Base-by-base conservation (phyloP, 1,140 invertebrate genomes). In the Stegodyphus dumicola region DNA sequence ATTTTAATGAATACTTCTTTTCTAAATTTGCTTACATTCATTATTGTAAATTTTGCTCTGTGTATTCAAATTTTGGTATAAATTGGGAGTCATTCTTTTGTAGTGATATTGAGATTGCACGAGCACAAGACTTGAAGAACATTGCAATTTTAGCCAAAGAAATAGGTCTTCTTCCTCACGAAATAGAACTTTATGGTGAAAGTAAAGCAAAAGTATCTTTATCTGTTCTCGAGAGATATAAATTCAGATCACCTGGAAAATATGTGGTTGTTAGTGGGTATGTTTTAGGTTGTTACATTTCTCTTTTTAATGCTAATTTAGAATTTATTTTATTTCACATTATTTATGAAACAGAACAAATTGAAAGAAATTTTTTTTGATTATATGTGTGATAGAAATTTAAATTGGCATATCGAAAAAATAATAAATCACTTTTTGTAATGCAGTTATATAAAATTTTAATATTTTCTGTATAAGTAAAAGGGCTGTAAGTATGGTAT, bases 171-270 rank as follows among this genome's bases (percentile, higher is more conserved):
- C 90, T 93, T 76, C 90, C 93, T 0, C 93, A 92, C 52, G 98
- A 99, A 91, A 92, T 98, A 7, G 96, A 95, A 48, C 93, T 94
- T 74, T 99, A 98, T 92, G 98, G 98, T 7, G 94, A 93, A 88
- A 98, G 95, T 87, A 99, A 99, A 90, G 98, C 96, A 3, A 99
- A 99, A 92, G 93, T 99, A n/a, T 93, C 94, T 0, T 91, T 99
- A 5, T 93, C 93, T 4, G 94, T 97, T 66, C 90, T 99, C 6
- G 91, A 98, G 10, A 91, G 98, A 74, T 91, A 99, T 6, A 89
- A 92, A 66, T 88, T 93, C 71, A 93, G 94, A 77, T 91, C 92
- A 65, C 91, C 94, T 91, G 98, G 98, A 87, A 97, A 96, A 92
- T 99, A 97, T 91, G 94, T 99, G 86, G 96, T 99, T 1, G 96